These are phyloP conservation scores for Portunus trituberculatus DNA, from an alignment of 1,140 invertebrate species.

Conservation along the genomic window DNA sequence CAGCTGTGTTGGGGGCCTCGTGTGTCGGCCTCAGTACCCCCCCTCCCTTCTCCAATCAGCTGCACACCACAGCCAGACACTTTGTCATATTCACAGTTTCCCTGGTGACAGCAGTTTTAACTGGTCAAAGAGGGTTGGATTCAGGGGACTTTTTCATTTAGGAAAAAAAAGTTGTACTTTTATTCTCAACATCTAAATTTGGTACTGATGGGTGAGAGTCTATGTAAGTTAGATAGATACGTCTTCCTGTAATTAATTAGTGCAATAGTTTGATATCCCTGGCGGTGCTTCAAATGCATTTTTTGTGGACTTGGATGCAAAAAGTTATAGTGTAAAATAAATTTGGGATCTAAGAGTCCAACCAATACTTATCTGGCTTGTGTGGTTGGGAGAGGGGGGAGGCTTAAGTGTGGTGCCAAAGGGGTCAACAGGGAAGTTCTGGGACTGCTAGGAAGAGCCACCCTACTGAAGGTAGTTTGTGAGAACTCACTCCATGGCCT, in stretches of 20 bases:
- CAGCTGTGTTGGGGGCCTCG: constrained; percentile 71
- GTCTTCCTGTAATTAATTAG: constrained; percentile 71
- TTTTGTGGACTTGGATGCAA: constrained; percentile 32
- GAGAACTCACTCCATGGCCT: constrained; percentile 63
- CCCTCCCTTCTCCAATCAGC: constrained; percentile 63
- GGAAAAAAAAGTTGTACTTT: constrained; percentile 39
- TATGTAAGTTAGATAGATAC: constrained; percentile 59
- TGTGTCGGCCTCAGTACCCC: constrained; percentile 69
- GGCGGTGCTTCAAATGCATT: constrained; percentile 65
- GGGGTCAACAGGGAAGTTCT: constrained; percentile 70
- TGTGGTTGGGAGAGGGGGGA: constrained; percentile 63
- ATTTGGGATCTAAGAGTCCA: constrained; percentile 56
- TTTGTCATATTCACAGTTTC: constrained; percentile 52
- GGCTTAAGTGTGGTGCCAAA: constrained; percentile 73
- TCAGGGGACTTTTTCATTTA: constrained; percentile 47
- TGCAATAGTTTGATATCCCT: constrained; percentile 72
- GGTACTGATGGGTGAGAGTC: constrained; percentile 61
- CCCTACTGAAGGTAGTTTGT: constrained; percentile 58
- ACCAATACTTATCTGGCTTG: constrained; percentile 46
- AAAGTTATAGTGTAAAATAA: constrained; percentile 41
- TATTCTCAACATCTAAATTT: constrained; percentile 56
- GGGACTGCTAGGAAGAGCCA: constrained; percentile 45
- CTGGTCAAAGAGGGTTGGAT: constrained; percentile 53
- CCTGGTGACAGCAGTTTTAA: constrained; percentile 34
- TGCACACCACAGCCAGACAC: constrained; percentile 60